These are phyloP conservation scores for Protosalanx chinensis DNA, from an alignment of 2,797 vertebrate genomes.

Conservation along the genomic window DNA sequence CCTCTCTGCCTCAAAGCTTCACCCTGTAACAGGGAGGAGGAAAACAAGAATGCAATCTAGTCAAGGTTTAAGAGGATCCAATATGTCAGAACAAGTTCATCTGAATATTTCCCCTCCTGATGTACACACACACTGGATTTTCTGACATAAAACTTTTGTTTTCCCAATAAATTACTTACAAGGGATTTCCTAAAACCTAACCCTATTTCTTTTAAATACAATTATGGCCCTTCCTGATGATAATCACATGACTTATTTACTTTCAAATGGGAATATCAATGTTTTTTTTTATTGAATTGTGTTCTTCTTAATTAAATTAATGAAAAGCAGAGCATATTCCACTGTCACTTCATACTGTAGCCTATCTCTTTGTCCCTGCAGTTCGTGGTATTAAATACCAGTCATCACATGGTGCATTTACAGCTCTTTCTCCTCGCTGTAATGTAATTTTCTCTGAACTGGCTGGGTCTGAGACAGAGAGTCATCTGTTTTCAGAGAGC, in stretches of 20 bases:
- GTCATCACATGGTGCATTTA: constrained; percentile 15
- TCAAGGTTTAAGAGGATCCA: neutral
- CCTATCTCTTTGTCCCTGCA: constrained; percentile 2
- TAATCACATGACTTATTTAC: too few species aligned
- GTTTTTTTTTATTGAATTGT: neutral
- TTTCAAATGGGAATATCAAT: too few species aligned
- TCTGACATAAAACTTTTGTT: too few species aligned
- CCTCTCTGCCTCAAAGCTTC: neutral
- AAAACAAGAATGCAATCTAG: neutral
- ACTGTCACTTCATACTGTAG: neutral
- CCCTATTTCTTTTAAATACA: too few species aligned
- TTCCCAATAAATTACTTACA: neutral
- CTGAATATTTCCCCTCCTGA: neutral
- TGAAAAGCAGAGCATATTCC: neutral
- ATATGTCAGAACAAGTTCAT: too few species aligned
- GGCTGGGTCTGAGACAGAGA: constrained; percentile 20
- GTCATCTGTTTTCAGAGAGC: constrained; percentile 28
- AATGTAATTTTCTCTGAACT: constrained; percentile 27
- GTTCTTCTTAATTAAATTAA: neutral
- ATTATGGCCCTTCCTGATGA: too few species aligned
- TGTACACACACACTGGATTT: too few species aligned
- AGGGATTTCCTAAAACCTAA: too few species aligned
- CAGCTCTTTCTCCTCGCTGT: neutral
- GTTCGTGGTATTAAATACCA: constrained; percentile 28
- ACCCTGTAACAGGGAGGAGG: neutral